Percentiles rank a stretch among this genome's conserved stretches.
Conservation (phyloP, 2,113 vertebrate species). For the Phylloscopus trochiloides region DNA sequence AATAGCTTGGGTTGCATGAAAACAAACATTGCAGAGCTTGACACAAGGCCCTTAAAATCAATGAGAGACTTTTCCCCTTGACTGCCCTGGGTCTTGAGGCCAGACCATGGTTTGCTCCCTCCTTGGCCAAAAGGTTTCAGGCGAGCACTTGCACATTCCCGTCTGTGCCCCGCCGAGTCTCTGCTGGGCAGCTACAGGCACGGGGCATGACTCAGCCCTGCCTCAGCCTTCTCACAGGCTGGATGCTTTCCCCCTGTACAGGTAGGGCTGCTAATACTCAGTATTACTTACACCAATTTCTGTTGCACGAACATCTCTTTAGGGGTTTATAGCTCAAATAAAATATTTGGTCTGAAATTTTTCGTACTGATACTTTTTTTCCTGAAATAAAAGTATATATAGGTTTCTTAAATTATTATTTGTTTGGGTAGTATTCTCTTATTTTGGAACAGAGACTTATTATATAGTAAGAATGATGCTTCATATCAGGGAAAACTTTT, state of each 20-base stretch:
- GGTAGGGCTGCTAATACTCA: neutral
- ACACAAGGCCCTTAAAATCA: neutral
- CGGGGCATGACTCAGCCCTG: neutral
- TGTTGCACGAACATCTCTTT: neutral
- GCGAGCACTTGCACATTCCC: neutral
- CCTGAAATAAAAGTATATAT: neutral
- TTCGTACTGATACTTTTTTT: neutral
- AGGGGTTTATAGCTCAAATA: neutral
- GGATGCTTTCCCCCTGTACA: neutral
- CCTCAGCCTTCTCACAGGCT: neutral
- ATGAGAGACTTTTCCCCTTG: neutral
- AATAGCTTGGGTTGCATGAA: neutral
- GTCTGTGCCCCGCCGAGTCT: neutral
- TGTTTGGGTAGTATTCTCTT: neutral
- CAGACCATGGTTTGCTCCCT: rapidly evolving
- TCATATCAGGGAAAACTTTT: neutral
- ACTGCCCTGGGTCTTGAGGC: neutral
- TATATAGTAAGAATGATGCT: neutral
- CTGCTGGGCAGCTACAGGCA: neutral
- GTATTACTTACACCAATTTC: neutral
- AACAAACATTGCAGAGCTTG: neutral
- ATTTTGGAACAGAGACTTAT: neutral
- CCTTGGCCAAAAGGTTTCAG: neutral
- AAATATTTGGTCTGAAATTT: neutral
- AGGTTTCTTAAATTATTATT: neutral